Evolutionary conservation across 1,140 invertebrate species (phyloP).

Genomic region (Drosophila pallidifrons): DNA sequence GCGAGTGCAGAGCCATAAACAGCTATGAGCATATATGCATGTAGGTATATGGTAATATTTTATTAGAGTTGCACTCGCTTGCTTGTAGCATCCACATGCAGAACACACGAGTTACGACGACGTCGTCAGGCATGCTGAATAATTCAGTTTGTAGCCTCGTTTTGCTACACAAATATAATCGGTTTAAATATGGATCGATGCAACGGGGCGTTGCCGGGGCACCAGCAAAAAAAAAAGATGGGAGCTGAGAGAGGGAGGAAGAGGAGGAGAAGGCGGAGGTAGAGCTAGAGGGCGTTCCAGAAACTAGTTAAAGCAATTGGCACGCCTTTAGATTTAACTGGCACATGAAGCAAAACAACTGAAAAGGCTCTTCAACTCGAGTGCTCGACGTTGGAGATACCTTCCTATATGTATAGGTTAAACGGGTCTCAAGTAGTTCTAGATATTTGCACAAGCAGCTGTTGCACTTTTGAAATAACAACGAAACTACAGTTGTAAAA

Average conservation of each 20-base stretch:
- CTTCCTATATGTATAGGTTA: neutral
- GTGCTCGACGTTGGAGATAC: neutral
- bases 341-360: slow-evolving; percentile 11
- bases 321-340: slow-evolving; percentile 43
- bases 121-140: slow-evolving; percentile 25
- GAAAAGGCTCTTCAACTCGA: neutral
- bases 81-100: slow-evolving; percentile 6
- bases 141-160: slow-evolving; percentile 45
- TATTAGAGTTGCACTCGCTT: neutral
- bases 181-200: slow-evolving; percentile 75
- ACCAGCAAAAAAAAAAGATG: neutral
- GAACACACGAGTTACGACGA: slow-evolving; percentile 16
- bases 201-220: slow-evolving; percentile 50
- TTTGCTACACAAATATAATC: slow-evolving; percentile 58
- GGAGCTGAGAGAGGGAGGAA: neutral
- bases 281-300: slow-evolving; percentile 13
- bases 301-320: slow-evolving; percentile 64
- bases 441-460: neutral
- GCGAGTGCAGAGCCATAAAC: no score
- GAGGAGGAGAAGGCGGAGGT: neutral
- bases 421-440: neutral
- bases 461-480: no score
- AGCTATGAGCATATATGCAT: neutral
- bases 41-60: neutral
- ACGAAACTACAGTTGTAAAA: neutral